These are phyloP conservation scores for Aphis gossypii DNA, from an alignment of 1,140 invertebrate genomes.

Conservation along the genomic window DNA sequence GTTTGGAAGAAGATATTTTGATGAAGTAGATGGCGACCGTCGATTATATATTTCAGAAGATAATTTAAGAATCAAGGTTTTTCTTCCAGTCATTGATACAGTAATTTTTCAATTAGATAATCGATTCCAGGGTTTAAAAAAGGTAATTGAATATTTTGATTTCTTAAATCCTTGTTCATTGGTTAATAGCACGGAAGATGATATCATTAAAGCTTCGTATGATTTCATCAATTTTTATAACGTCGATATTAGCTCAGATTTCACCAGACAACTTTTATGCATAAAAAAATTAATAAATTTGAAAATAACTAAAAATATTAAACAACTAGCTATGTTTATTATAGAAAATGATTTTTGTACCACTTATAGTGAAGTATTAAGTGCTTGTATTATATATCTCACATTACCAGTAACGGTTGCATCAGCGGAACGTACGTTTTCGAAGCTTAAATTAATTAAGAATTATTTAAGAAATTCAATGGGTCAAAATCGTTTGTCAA, in stretches of 20 bases:
- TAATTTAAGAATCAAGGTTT: neutral
- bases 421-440: no score
- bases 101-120: neutral
- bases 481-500: neutral
- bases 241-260: neutral
- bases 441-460: neutral
- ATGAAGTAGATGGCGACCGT: slow-evolving; percentile 15
- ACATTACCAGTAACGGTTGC: no score
- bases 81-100: slow-evolving; percentile 4
- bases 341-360: no score
- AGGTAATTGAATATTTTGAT: neutral
- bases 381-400: no score
- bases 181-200: neutral
- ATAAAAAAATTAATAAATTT: neutral
- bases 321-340: no score
- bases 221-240: neutral
- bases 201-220: neutral
- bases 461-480: no score
- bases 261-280: neutral
- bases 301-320: no score
- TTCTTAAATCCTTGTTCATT: neutral
- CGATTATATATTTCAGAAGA: neutral
- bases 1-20: neutral
- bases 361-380: no score
- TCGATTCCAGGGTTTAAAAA: neutral